Base-by-base conservation (phyloP, 2,888 invertebrate genomes). In the Papilio elwesi region DNA sequence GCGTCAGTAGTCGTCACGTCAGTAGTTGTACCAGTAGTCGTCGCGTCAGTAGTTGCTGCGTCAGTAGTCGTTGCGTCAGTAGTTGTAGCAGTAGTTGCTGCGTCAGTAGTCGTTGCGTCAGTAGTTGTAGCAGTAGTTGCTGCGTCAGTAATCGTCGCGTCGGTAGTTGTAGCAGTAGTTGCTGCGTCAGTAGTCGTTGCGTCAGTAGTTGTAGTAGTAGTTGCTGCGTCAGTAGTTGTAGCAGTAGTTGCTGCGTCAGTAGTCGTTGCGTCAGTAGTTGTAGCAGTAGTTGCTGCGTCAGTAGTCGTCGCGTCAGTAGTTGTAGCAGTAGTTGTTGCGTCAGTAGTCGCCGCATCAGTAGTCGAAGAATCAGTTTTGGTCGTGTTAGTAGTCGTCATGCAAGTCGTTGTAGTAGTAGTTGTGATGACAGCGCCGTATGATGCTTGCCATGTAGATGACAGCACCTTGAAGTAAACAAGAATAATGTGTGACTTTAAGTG, bases 341-440 rank as follows among this genome's bases (percentile, higher is more conserved):
- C 55, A 55, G 55, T 55, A 26, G 55, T 55, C 0, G 63, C 47
- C 47, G 63, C 16, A 6, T 8, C 63, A 38, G 47, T 48, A 63
- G 48, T 55, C 1, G 55, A 26, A 5, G 11, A 26, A 26, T 26
- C 26, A 55, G 16, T 55, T 2, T 16, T 26, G 0, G 55, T 0
- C 4, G n/a, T 11, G 7, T 10, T 10, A n/a, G 16, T 16, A 9
- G 52, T 53, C 9, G 52, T 6, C 0, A 16, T 16, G 11, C 26
- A 11, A 26, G 55, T 53, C 16, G 52, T 55, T 0, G 55, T 55
- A 12, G 1, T 12, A 5, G 26, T 36, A 26, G 55, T 55, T 0
- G 82, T 80, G 0, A 87, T 87, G 2, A 87, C 87, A n/a, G 78
- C 79, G 2, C 86, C 84, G 0, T 86, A 74, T 2, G 78, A 74